A percentile compares a stretch with the other conserved stretches of the same genome.
Conservation (phyloP, 2,113 vertebrate genomes). For the Mastomys coucha region DNA sequence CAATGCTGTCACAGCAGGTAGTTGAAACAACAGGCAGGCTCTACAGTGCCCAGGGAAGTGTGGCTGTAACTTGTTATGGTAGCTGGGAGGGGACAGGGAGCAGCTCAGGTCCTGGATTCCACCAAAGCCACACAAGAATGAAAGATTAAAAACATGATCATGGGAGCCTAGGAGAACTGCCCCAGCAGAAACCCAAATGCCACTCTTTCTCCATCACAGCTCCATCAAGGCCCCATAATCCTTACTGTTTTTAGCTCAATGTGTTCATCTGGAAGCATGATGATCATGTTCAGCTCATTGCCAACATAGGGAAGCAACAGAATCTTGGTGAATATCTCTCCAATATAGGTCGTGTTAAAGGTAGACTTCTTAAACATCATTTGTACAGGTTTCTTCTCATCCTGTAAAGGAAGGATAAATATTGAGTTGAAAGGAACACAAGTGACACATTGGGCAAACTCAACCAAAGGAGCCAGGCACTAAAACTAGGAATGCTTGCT, state of each 20-base stretch:
- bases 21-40: rapidly evolving
- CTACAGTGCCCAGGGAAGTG: rapidly evolving
- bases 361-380: constrained; percentile 90
- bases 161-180: not conserved
- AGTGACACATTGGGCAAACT: not conserved
- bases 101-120: not conserved
- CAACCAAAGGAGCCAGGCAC: rapidly evolving
- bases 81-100: rapidly evolving
- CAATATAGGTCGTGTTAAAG: constrained; percentile 77
- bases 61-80: rapidly evolving
- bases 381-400: constrained; percentile 88
- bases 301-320: constrained; percentile 93
- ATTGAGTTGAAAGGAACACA: not conserved
- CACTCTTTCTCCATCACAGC: rapidly evolving
- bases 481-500: too few relatives aligned
- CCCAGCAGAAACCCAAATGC: rapidly evolving
- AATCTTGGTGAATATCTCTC: constrained; percentile 88
- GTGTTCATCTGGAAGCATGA: constrained; percentile 90
- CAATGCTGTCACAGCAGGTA: rapidly evolving
- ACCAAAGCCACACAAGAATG: not conserved
- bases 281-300: constrained; percentile 93
- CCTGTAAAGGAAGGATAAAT: constrained; percentile 74
- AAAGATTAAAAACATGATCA: not conserved
- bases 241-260: constrained; percentile 78
- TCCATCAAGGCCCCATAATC: rapidly evolving